Evolutionary conservation across 2,113 vertebrate species (phyloP).

Genomic region (Perognathus longimembris): DNA sequence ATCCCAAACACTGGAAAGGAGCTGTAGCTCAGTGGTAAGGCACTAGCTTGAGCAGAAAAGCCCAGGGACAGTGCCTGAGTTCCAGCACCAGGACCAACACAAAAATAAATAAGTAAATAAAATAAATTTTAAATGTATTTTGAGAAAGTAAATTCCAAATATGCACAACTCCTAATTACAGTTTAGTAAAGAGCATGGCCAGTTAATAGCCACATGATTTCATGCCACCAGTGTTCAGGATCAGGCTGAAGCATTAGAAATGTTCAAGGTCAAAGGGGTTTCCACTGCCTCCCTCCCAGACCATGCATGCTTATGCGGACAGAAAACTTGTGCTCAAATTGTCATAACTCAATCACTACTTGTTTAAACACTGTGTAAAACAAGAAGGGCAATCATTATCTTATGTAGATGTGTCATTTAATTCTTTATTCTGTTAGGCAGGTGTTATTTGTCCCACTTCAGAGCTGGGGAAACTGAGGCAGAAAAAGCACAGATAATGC

Average conservation of each 20-base stretch:
- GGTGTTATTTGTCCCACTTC: background rate
- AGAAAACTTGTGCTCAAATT: background rate
- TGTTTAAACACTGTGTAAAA: background rate
- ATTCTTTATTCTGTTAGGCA: background rate
- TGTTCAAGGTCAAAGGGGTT: background rate
- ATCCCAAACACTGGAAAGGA: too few species aligned
- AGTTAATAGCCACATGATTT: background rate
- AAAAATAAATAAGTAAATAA: background rate
- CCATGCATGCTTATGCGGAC: accelerated
- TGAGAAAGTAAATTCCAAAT: background rate
- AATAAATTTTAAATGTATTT: background rate
- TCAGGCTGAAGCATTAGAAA: background rate
- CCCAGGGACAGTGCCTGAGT: too few species aligned
- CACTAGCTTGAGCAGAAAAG: too few species aligned
- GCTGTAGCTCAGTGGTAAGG: too few species aligned
- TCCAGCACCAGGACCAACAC: too few species aligned
- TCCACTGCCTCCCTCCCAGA: background rate
- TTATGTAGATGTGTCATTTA: background rate
- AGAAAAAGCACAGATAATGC: background rate
- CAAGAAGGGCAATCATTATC: background rate
- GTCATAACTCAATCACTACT: background rate
- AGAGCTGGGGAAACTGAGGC: background rate
- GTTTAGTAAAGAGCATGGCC: background rate
- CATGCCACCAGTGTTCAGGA: background rate
- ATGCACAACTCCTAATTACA: background rate